A percentile compares a stretch with the other conserved stretches of the same genome.
phyloP scores from a whole-genome alignment of 1,140 invertebrate species.

The Rhizoglyphus robini region DNA sequence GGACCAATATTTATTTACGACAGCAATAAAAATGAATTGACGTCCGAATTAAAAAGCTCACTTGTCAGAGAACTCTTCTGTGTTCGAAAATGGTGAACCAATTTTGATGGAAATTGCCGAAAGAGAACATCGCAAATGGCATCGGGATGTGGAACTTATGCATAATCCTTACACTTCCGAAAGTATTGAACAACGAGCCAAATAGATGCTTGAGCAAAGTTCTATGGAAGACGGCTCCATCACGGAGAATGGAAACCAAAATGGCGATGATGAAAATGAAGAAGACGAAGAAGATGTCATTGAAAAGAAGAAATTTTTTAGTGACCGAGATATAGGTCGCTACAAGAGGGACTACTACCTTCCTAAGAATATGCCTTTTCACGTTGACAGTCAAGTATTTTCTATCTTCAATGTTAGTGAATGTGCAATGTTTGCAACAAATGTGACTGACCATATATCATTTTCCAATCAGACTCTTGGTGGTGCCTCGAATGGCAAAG shows the following conservation, averaged over 20 bases:
- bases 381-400: not conserved
- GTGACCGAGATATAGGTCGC: conserved; percentile 13
- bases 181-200: conserved; percentile 44
- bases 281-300: not conserved
- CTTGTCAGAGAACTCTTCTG: no score
- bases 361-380: not conserved
- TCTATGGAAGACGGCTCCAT: not conserved
- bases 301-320: conserved; percentile 12
- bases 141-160: conserved; percentile 53
- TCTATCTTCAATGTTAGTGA: conserved; percentile 1
- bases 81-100: no score
- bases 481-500: not conserved
- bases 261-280: conserved; percentile 29
- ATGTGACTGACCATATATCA: no score
- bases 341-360: conserved; percentile 21
- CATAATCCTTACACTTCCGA: conserved; percentile 80
- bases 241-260: not conserved
- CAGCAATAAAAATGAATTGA: no score
- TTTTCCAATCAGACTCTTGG: not conserved
- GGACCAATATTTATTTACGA: no score
- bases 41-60: no score
- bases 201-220: no score
- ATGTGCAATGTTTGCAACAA: not conserved
- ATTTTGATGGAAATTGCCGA: conserved; percentile 58
- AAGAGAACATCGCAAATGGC: conserved; percentile 72